Evolutionary conservation across 2,888 invertebrate genomes (phyloP).

Genomic region (Deilephila elpenor): DNA sequence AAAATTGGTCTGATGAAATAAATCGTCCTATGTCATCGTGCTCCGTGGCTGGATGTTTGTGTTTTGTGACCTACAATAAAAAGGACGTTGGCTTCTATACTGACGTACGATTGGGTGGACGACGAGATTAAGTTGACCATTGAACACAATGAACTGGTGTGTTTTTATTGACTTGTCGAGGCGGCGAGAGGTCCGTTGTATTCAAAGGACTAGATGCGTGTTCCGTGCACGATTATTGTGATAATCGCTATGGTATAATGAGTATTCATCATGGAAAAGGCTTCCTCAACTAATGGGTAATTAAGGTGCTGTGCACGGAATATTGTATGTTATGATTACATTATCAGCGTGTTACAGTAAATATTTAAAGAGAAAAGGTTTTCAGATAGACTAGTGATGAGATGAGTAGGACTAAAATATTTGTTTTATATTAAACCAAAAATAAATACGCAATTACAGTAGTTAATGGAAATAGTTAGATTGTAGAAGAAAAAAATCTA

Average conservation of each 20-base stretch:
- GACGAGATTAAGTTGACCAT: background rate
- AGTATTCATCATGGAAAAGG: conserved; percentile 26
- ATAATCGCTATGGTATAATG: conserved; percentile 48
- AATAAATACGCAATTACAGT: conserved; percentile 56
- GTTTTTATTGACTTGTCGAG: background rate
- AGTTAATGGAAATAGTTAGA: conserved; percentile 41
- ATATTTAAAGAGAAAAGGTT: conserved; percentile 19
- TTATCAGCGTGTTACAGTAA: conserved; percentile 51
- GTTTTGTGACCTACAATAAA: background rate
- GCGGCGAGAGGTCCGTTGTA: background rate
- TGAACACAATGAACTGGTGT: background rate
- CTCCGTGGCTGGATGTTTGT: background rate
- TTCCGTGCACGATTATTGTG: conserved; percentile 43
- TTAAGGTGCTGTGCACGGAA: conserved; percentile 56
- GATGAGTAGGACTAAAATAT: conserved; percentile 44
- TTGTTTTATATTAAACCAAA: conserved; percentile 58
- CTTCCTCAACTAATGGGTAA: conserved; percentile 41
- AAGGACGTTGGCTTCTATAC: background rate
- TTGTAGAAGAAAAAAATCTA: conserved; percentile 27
- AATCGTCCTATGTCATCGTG: background rate
- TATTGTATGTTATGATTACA: conserved; percentile 44
- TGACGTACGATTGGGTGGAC: background rate
- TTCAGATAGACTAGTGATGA: conserved; percentile 36
- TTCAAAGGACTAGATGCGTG: background rate
- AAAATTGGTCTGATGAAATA: background rate